phyloP scores from a whole-genome alignment of 1,140 invertebrate species.

The Drosophila elegans region DNA sequence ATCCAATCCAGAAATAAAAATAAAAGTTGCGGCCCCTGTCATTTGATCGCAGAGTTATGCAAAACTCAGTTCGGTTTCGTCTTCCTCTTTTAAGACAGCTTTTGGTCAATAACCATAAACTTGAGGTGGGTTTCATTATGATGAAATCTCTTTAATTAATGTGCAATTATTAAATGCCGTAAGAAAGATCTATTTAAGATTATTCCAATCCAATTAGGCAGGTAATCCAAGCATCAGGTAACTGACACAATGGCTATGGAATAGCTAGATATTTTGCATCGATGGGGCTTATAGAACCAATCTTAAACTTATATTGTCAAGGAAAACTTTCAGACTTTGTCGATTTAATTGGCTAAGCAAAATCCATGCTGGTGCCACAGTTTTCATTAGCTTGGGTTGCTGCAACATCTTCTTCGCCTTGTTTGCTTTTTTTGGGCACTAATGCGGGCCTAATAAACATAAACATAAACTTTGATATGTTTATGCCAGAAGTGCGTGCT shows the following conservation, averaged over 20 bases:
- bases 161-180: neutral
- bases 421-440: slow-evolving; percentile 23
- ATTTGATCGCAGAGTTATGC: slow-evolving; percentile 28
- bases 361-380: slow-evolving; percentile 10
- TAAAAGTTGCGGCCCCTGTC: slow-evolving; percentile 25
- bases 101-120: slow-evolving; percentile 17
- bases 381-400: slow-evolving; percentile 15
- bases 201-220: neutral
- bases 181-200: slow-evolving; percentile 20
- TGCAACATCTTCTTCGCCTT: slow-evolving; percentile 26
- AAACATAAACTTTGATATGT: slow-evolving; percentile 80
- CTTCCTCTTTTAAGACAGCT: slow-evolving; percentile 19
- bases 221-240: neutral
- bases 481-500: slow-evolving; percentile 68
- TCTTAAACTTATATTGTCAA: neutral
- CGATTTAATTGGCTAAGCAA: slow-evolving; percentile 18
- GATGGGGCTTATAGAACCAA: no score
- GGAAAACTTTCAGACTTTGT: slow-evolving; percentile 7
- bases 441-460: slow-evolving; percentile 71
- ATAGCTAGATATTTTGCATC: no score
- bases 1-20: slow-evolving; percentile 2
- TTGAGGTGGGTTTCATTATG: slow-evolving; percentile 5
- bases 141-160: slow-evolving; percentile 7
- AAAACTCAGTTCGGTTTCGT: slow-evolving; percentile 20
- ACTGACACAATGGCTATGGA: no score